Base-by-base conservation (phyloP, 2,888 invertebrate species). In the Caenorhabditis angaria region DNA sequence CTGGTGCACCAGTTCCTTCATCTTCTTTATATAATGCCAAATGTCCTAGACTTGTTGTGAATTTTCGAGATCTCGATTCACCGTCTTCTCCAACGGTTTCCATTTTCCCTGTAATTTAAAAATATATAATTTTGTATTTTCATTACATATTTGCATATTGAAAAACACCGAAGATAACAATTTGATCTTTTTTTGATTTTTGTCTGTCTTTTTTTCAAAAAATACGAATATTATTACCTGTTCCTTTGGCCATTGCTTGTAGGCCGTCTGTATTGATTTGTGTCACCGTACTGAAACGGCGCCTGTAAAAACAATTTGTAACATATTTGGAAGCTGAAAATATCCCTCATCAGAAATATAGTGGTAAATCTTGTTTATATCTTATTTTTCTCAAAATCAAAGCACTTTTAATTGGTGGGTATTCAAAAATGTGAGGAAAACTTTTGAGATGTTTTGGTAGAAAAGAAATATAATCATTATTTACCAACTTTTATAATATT, bases 11-110 rank as follows among this genome's bases (percentile, higher is more conserved):
- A 35, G 57, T 67, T 28, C 68, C 66, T 29, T 80, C 76, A 62
- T 78, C 80, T 18, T 76, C 84, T 65, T 84, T 84, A 70, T 82
- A 86, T n/a, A 86, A 70, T 27, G 86, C 86, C 65, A 86, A 67
- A 66, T 84, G 80, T 18, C 83, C 84, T 55, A 86, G 76, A 28
- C 82, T 85, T 50, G 81, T 73, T 53, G 83, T 82, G 65, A 70
- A 70, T 61, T 77, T 74, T 22, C 77, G 60, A 29, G 59, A 59
- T 59, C 48, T 63, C 56, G 67, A 47, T 35, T 53, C 57, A 50
- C 69, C 70, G 53, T 70, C 68, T 48, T 65, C 77, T 48, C 60
- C 69, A 58, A 67, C 61, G 24, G 63, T 68, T 61, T 74, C 70
- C 70, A 72, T 71, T 71, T 61, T 54, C 8, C 65, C 63, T 70